phyloP scores from a whole-genome alignment of 2,113 vertebrate genomes.

The Amblyopsis rosae region DNA sequence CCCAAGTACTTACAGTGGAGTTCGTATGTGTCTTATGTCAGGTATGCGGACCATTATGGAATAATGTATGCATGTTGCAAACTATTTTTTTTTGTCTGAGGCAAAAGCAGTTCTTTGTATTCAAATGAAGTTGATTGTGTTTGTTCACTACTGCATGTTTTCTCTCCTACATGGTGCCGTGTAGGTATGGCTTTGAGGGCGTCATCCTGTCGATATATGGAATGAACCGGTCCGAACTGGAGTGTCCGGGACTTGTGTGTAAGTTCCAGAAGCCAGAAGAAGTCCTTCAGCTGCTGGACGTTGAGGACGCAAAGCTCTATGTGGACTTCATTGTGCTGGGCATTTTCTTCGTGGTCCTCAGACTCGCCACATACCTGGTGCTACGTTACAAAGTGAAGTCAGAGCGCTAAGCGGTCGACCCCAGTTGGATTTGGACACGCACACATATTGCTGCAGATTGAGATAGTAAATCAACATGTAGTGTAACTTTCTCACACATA shows the following conservation, averaged over 20 bases:
- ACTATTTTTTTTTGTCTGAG: no score
- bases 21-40: constrained; percentile 97
- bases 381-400: constrained; percentile 96
- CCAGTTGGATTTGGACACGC: constrained; percentile 15
- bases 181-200: constrained; percentile 95
- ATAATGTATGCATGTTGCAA: background rate
- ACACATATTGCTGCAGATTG: constrained; percentile 5
- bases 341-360: constrained; percentile 89
- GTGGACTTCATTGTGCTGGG: constrained; percentile 95
- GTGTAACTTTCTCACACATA: constrained; percentile 4
- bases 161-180: background rate
- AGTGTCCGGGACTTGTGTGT: constrained; percentile 83
- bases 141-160: background rate
- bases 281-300: constrained; percentile 89
- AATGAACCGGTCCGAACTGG: constrained; percentile 90
- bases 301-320: constrained; percentile 94
- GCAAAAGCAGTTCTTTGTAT: no score
- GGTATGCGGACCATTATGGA: constrained; percentile 70
- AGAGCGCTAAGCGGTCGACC: constrained; percentile 79
- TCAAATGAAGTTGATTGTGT: no score
- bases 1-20: constrained; percentile 98
- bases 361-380: constrained; percentile 92
- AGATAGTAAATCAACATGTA: constrained; percentile 4
- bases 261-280: constrained; percentile 90
- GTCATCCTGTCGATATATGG: constrained; percentile 97